Evolutionary conservation across 2,888 invertebrate species (phyloP), one percentile per base, ranked within the genome.

Genomic region (Rhamnusium bicolor): DNA sequence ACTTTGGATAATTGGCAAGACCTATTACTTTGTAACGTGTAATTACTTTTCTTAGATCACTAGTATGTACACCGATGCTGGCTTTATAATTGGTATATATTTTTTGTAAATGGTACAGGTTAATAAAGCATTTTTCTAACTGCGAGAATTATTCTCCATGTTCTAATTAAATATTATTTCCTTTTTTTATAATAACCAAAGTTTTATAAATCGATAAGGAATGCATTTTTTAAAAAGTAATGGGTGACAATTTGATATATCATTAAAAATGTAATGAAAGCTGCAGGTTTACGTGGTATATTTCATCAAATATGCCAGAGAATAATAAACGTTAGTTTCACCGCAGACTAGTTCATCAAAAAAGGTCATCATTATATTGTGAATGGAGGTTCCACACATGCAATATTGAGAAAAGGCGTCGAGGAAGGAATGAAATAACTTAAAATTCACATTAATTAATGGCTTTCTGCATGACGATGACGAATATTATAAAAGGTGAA

Each of bases 201-300:
- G 12, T 40, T 4, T n/a, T n/a, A 40, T 12, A 40, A 24, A 40
- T 10, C 4, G 10, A 4, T 0, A 12, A 2, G 40, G 10, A 40
- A 14, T 4, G 40, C 40, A 5, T 14, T 40, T 5, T n/a, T 40
- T 40, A n/a, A 40, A 67, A 69, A 69, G 60, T 70, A 70, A 70
- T 54, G 70, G 63, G 60, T 69, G 6, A 62, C 56, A 63, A 51
- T 69, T 62, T 63, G 54, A 70, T 40, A 63, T 54, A 32, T 70
- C 70, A 63, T 70, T 70, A 70, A 63, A 70, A 49, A n/a, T 56
- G 53, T 53, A 62, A 54, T 16, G 40, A 18, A 29, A 46, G 18
- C 1, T 16, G 1, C 18, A 3, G 27, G 24, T 14, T 8, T 6
- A 62, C 14, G 16, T 62, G 14, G 7, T 14, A 1, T n/a, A 32